phyloP scores from a whole-genome alignment of 37 sponge, comb jelly and placozoan species.

The Geodia barretti region DNA sequence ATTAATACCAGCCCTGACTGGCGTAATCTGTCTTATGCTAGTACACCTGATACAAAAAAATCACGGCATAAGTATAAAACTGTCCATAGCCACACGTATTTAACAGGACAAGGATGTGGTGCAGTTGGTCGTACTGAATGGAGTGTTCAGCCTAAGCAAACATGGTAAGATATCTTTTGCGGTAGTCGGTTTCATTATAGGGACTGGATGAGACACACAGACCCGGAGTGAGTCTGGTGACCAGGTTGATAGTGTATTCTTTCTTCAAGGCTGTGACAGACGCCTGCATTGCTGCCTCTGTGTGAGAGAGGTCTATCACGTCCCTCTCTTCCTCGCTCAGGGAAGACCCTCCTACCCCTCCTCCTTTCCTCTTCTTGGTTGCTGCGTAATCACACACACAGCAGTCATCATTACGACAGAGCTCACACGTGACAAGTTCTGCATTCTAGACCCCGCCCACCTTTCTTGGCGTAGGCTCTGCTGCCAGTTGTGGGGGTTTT shows the following conservation, averaged over 20 bases:
- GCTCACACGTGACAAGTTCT: neutral
- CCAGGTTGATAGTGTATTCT: slow-evolving; percentile 57
- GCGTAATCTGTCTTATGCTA: too few relatives aligned
- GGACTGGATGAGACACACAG: too few relatives aligned
- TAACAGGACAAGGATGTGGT: too few relatives aligned
- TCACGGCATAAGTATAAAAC: too few relatives aligned
- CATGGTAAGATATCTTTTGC: too few relatives aligned
- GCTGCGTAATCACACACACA: slow-evolving; percentile 5
- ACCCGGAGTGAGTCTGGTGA: slow-evolving; percentile 75
- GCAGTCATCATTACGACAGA: neutral
- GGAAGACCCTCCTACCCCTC: neutral
- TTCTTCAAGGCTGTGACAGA: slow-evolving; percentile 51
- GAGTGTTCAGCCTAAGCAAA: too few relatives aligned
- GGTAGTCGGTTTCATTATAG: too few relatives aligned
- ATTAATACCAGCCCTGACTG: too few relatives aligned
- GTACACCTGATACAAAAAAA: too few relatives aligned
- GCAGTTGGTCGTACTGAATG: too few relatives aligned
- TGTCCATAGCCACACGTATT: too few relatives aligned
- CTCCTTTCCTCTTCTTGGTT: neutral
- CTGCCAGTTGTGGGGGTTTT: too few relatives aligned
- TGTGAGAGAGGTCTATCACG: slow-evolving; percentile 46
- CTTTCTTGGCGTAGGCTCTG: slow-evolving; percentile 13
- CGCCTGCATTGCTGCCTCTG: slow-evolving; percentile 43
- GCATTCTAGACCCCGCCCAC: neutral
- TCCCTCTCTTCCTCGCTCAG: slow-evolving; percentile 48